These are phyloP conservation scores for Xiphydria camelus DNA, from an alignment of 2,888 invertebrate genomes.

Conservation along the genomic window DNA sequence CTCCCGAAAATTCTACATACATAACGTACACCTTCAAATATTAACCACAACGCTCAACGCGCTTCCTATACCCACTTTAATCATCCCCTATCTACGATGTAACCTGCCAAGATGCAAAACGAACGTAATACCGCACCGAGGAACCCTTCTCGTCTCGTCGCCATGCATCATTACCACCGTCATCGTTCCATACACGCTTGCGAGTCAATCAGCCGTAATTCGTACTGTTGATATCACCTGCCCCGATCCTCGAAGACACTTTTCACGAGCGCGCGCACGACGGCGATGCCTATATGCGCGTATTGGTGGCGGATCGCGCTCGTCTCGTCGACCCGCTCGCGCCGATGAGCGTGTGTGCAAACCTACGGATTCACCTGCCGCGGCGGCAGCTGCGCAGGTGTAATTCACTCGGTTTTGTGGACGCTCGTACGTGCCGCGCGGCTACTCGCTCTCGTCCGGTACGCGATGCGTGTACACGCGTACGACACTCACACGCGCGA, in stretches of 20 bases:
- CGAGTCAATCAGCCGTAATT: conserved; percentile 44
- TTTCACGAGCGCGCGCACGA: too few relatives aligned
- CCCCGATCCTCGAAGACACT: conserved; percentile 41
- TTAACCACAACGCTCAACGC: too few relatives aligned
- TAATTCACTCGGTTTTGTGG: conserved; percentile 50
- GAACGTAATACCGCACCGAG: too few relatives aligned
- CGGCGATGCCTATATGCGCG: too few relatives aligned
- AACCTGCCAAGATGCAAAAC: too few relatives aligned
- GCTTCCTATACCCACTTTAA: too few relatives aligned
- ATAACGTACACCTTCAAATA: too few relatives aligned
- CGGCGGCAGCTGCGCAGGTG: conserved; percentile 54
- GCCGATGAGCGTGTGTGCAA: conserved; percentile 8
- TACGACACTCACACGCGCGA: not conserved
- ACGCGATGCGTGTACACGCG: conserved; percentile 9
- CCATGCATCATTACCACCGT: too few relatives aligned
- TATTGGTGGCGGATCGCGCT: not conserved
- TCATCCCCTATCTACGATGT: too few relatives aligned
- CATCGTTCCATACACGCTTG: conserved; percentile 13
- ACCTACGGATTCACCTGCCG: conserved; percentile 51
- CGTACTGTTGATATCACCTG: conserved; percentile 54
- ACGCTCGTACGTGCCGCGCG: conserved; percentile 38
- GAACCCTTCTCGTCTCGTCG: too few relatives aligned
- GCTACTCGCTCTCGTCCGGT: conserved; percentile 10
- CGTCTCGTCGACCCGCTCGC: not conserved
- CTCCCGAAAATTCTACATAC: too few relatives aligned